Base-by-base conservation (phyloP, 1,140 invertebrate genomes). In the Akabosia matsudoensis region DNA sequence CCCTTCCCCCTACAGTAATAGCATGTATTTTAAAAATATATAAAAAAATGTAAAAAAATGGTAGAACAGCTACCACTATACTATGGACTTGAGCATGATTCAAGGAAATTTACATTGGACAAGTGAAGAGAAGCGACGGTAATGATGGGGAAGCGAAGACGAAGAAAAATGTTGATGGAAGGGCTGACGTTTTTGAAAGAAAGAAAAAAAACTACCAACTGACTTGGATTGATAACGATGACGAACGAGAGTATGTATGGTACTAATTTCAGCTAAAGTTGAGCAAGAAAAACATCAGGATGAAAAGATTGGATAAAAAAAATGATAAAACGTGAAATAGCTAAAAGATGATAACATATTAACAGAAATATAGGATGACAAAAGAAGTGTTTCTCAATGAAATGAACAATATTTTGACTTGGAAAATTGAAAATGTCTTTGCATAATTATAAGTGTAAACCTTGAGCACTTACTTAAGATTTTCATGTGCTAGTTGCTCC, bases 401-500 rank as follows among this genome's bases (percentile, higher is more conserved):
- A 10, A 7, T 7, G 37, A 7, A 7, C 37, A 45, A 7, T 45
- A 45, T 18, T 45, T n/a, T n/a, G n/a, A n/a, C n/a, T n/a, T n/a
- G n/a, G n/a, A 45, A 45, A 45, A 45, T 45, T 45, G 37, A 45
- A n/a, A n/a, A n/a, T n/a, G n/a, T 45, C 37, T 45, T 18, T 56
- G n/a, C 4, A 56, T 22, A 56, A 24, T 3, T 24, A 56, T 56
- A 10, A 22, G 54, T 13, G n/a, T 24, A 56, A 22, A 24, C 14
- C 7, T 22, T 56, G n/a, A n/a, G 24, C 7, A 56, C 72, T 74
- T 54, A 76, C 31, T 54, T 56, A 33, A 76, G 51, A 37, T 72
- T 54, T 70, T 72, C 52, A 67, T 74, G 52, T 26, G 74, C 51
- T 26, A 64, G 74, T 51, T 70, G 74, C n/a, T 61, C 45, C 28